Percentiles rank a stretch among this genome's conserved stretches.
Evolutionary conservation across 2,797 vertebrate genomes (phyloP).

Genomic region (Cynopterus sphinx): DNA sequence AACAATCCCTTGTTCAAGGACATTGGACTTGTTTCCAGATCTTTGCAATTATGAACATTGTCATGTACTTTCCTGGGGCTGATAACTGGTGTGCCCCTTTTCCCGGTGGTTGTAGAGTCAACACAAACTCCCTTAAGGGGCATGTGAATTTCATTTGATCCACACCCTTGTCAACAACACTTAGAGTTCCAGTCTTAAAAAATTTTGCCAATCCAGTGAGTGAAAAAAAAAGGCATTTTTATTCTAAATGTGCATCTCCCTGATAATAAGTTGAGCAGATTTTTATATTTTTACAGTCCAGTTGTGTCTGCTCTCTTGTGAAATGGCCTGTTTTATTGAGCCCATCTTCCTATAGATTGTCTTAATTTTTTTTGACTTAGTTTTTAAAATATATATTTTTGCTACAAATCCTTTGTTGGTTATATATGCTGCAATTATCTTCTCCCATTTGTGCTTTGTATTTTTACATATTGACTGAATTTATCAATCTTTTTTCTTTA

Average conservation of each 20-base stretch:
- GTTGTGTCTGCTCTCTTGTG: background rate
- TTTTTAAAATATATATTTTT: background rate
- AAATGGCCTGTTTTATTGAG: background rate
- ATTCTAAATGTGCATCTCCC: background rate
- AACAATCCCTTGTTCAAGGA: background rate
- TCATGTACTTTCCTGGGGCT: background rate
- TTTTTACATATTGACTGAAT: background rate
- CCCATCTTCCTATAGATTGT: background rate
- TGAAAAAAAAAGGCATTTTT: background rate
- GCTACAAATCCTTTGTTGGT: background rate
- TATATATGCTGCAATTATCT: background rate
- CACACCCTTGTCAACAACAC: background rate
- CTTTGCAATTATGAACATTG: background rate
- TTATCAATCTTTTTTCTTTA: background rate
- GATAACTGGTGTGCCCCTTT: background rate
- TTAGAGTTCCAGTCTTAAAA: background rate
- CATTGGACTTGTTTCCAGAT: background rate
- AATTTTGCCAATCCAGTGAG: background rate
- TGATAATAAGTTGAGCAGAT: background rate
- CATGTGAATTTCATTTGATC: background rate
- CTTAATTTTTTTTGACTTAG: background rate
- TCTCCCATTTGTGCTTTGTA: background rate
- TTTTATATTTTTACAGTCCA: background rate
- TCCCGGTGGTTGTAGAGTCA: background rate
- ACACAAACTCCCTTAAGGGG: background rate